Evolutionary conservation across 1,140 invertebrate species (phyloP).

Genomic region (Colletes latitarsis): DNA sequence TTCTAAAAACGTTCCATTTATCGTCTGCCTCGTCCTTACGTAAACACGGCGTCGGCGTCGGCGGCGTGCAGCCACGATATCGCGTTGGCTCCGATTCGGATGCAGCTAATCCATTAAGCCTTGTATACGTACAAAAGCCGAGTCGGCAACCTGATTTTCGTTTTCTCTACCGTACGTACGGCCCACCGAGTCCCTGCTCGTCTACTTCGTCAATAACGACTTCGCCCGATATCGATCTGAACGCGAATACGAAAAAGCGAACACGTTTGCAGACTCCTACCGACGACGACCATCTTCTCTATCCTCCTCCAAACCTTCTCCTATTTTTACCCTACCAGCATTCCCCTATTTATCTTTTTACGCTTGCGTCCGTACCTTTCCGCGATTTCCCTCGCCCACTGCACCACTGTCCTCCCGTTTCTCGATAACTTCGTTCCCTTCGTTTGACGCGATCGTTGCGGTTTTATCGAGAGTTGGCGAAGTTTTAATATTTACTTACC

Average conservation of each 20-base stretch:
- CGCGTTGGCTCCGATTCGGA: slow-evolving; percentile 39
- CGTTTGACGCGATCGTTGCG: too few species aligned
- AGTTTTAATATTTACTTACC: too few species aligned
- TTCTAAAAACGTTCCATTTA: slow-evolving; percentile 49
- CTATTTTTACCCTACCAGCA: not conserved
- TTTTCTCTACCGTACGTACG: not conserved
- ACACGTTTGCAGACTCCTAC: not conserved
- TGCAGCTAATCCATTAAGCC: slow-evolving; percentile 67
- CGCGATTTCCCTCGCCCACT: too few species aligned
- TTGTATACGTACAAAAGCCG: slow-evolving; percentile 50
- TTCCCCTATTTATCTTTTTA: not conserved
- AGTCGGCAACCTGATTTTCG: slow-evolving; percentile 46
- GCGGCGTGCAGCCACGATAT: not conserved
- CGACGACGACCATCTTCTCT: not conserved
- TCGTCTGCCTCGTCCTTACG: slow-evolving; percentile 32
- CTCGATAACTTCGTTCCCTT: too few species aligned
- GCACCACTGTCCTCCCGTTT: too few species aligned
- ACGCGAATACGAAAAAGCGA: slow-evolving; percentile 20
- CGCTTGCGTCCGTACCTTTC: too few species aligned
- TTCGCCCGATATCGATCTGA: slow-evolving; percentile 19
- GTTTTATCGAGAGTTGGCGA: too few species aligned
- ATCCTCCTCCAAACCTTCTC: not conserved
- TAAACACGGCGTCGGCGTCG: not conserved
- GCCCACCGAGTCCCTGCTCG: not conserved
- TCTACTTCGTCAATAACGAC: slow-evolving; percentile 20